Evolutionary conservation across 2,797 vertebrate genomes (phyloP), one percentile per base, ranked within the genome.

Genomic region (Chaetophractus vellerosus): DNA sequence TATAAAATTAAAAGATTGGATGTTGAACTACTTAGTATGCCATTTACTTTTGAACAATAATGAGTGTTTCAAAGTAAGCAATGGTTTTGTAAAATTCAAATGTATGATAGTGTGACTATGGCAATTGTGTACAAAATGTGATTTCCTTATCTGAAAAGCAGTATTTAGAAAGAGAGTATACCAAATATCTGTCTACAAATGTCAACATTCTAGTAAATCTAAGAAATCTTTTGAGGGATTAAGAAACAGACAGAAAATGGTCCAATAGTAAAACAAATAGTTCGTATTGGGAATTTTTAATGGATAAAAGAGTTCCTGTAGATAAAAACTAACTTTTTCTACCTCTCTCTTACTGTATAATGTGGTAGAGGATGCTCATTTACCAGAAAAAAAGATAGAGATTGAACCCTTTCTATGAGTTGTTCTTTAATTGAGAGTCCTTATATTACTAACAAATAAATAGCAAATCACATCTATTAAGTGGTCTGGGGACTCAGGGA

Each of bases 1-100:
- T 97, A 97, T 97, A 96, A 97, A 97, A 96, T 97, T 97, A 97
- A 95, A 97, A 97, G 95, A 96, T 69, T 91, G 88, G 55, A 89
- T 96, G 94, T 94, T 96, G 88, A 92, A 93, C 76, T 94, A 74
- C 75, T 97, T 96, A 92, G 92, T 96, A 94, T 96, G 79, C 93
- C 79, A 91, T 66, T 93, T 96, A 90, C 52, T 83, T 97, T 90
- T 82, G 81, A 89, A 96, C 83, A 97, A 96, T 96, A 95, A 95
- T 87, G 71, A 96, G 66, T 79, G 63, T 78, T 96, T 94, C 55
- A 90, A 93, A 90, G 94, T 93, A 96, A 93, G 64, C 69, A 64
- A 31, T 11, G 61, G 38, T 88, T 61, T 91, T 92, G 88, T 52
- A 96, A 88, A 92, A 89, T 94, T 72, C 64, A 78, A 96, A 92